phyloP scores from a whole-genome alignment of 1,140 invertebrate genomes.

The Steinernema feltiae region DNA sequence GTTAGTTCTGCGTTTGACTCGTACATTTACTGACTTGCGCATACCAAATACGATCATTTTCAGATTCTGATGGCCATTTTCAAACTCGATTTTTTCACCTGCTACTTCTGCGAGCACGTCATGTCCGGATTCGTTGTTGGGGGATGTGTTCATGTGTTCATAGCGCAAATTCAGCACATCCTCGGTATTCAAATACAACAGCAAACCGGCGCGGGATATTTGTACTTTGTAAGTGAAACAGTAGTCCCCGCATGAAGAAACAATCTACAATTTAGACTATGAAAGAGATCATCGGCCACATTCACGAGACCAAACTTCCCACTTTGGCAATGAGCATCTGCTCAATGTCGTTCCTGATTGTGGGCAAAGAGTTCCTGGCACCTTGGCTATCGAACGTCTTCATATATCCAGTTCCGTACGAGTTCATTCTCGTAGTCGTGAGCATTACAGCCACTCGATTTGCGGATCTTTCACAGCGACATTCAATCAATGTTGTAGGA shows the following conservation, averaged over 20 bases:
- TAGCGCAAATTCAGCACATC: slow-evolving; percentile 52
- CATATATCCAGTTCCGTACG: slow-evolving; percentile 52
- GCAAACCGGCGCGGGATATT: slow-evolving; percentile 48
- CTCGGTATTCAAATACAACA: slow-evolving; percentile 48
- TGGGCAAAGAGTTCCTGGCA: slow-evolving; percentile 43
- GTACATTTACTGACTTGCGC: no score
- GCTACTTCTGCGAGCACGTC: slow-evolving; percentile 55
- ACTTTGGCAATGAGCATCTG: slow-evolving; percentile 45
- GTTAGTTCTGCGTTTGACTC: slow-evolving; percentile 22
- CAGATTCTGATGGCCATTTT: slow-evolving; percentile 53
- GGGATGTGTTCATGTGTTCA: slow-evolving; percentile 53
- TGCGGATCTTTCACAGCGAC: slow-evolving; percentile 47
- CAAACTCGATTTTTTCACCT: slow-evolving; percentile 51
- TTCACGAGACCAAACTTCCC: slow-evolving; percentile 38
- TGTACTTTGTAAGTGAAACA: slow-evolving; percentile 34
- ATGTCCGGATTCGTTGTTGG: slow-evolving; percentile 56
- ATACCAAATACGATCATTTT: not conserved
- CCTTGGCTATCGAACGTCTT: slow-evolving; percentile 50
- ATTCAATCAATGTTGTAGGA: slow-evolving; percentile 49
- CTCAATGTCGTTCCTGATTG: slow-evolving; percentile 48
- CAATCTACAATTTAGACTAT: not conserved
- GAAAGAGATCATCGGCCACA: slow-evolving; percentile 25
- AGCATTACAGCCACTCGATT: slow-evolving; percentile 57
- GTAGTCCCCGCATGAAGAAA: not conserved
- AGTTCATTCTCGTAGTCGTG: slow-evolving; percentile 51